Evolutionary conservation across 2,888 invertebrate genomes (phyloP), one percentile per base, ranked within the genome.

Genomic region (Xanthorhoe spadicearia): DNA sequence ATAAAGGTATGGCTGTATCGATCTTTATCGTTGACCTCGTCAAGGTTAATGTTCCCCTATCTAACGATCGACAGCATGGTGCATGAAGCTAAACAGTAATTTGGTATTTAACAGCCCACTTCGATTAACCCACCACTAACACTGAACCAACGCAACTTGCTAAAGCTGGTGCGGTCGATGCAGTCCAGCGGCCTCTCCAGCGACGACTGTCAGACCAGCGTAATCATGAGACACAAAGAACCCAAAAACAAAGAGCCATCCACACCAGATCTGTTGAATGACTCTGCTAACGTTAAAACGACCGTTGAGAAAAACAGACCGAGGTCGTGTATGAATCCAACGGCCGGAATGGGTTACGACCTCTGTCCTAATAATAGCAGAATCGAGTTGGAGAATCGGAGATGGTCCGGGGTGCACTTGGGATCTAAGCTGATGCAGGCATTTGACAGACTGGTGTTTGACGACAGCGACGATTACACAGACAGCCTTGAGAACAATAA

Each of bases 331-430:
- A 94, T 96, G n/a, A 95, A 95, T 77, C 94, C 94, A 61, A 87
- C 86, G 50, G 81, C 85, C 69, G 70, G 66, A 9, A 82, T 92
- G 57, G 90, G 89, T 35, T 92, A 94, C 58, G 94, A 94, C 63
- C 85, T 93, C 23, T 91, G 92, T 69, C 92, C 89, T 19, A 90
- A 88, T 50, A 91, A 93, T 70, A 94, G 93, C 78, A 85, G 91
- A 68, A 94, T 84, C 67, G 92, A 86, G 77, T 83, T 83, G 81
- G 89, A 85, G 76, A 95, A 95, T 76, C 95, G 96, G 80, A 93
- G 96, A 74, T 96, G 96, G 96, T 96, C 96, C 51, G 95, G 95
- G 46, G 95, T 96, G 49, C 95, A 96, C 69, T 87, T 95, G 72
- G 95, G 95, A 57, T 95, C 96, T 0, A 96, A 96, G 78, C 89